These are phyloP conservation scores for Ceramica pisi DNA, from an alignment of 2,888 invertebrate species.

Conservation along the genomic window DNA sequence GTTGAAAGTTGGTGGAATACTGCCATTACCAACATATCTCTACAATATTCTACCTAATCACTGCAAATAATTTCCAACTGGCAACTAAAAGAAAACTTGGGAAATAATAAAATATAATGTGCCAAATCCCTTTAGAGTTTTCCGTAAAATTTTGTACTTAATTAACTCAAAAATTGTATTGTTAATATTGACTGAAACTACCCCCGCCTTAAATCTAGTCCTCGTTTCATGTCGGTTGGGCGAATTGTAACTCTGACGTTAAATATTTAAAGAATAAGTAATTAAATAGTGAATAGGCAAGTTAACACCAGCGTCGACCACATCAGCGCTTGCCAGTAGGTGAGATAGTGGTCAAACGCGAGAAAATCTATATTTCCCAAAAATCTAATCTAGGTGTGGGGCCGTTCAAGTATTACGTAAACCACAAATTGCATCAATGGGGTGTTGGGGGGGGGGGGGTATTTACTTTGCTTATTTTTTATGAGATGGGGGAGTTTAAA, in stretches of 20 bases:
- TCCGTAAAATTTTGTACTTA: conserved; percentile 56
- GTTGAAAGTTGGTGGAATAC: not conserved
- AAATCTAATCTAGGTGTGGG: no score
- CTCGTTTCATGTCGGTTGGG: conserved; percentile 40
- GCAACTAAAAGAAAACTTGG: conserved; percentile 35
- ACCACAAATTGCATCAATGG: no score
- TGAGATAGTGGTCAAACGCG: not conserved
- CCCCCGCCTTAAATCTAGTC: conserved; percentile 75
- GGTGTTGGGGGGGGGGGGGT: no score
- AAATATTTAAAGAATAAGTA: not conserved
- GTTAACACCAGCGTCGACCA: no score
- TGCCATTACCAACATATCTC: conserved; percentile 33
- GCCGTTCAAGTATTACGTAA: no score
- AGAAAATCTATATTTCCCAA: no score
- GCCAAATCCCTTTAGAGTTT: conserved; percentile 73
- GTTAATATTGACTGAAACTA: conserved; percentile 69
- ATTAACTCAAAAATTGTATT: conserved; percentile 43
- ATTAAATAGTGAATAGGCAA: not conserved
- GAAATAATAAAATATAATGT: conserved; percentile 55
- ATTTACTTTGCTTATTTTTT: no score
- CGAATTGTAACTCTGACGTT: conserved; percentile 37
- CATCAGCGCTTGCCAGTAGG: no score
- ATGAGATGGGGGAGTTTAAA: no score
- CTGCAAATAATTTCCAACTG: not conserved
- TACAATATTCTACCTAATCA: not conserved